phyloP scores from a whole-genome alignment of 2,888 invertebrate species.

The Lissonota sp. region DNA sequence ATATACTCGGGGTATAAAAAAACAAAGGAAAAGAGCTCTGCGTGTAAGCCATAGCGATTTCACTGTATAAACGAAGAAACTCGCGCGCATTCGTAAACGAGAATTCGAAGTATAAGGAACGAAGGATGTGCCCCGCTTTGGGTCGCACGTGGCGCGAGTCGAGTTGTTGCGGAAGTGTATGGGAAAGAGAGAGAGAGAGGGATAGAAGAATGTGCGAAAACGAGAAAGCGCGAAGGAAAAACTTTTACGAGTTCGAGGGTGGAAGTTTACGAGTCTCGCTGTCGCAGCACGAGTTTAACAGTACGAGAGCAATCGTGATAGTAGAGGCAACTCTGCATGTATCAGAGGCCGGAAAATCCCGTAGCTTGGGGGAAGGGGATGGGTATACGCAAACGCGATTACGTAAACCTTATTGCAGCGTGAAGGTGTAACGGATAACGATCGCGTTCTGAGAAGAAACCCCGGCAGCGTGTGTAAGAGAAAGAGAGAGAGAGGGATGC shows the following conservation, averaged over 20 bases:
- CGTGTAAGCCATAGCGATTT: slow-evolving; percentile 16
- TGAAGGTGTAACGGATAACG: slow-evolving; percentile 64
- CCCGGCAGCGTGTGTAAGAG: slow-evolving; percentile 25
- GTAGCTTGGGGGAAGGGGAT: slow-evolving; percentile 15
- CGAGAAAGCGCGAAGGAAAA: slow-evolving; percentile 52
- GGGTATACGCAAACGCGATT: slow-evolving; percentile 68
- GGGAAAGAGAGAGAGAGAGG: slow-evolving; percentile 16
- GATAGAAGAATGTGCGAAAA: slow-evolving; percentile 13
- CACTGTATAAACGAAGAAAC: slow-evolving; percentile 53
- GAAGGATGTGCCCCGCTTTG: slow-evolving; percentile 37
- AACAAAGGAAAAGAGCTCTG: slow-evolving; percentile 20
- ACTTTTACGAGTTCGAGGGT: slow-evolving; percentile 65
- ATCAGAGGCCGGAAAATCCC: slow-evolving; percentile 51
- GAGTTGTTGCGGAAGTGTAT: slow-evolving; percentile 20
- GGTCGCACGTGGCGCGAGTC: slow-evolving; percentile 52
- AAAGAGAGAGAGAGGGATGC: slow-evolving; percentile 38
- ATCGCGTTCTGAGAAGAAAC: slow-evolving; percentile 62
- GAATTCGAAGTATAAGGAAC: slow-evolving; percentile 54
- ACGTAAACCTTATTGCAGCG: slow-evolving; percentile 66
- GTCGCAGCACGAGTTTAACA: slow-evolving; percentile 64
- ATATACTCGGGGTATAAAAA: slow-evolving; percentile 1
- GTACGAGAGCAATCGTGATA: slow-evolving; percentile 53
- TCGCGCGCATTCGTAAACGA: slow-evolving; percentile 58
- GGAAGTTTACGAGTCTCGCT: slow-evolving; percentile 69
- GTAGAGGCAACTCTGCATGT: slow-evolving; percentile 54